Percentiles rank a stretch among this genome's conserved stretches.
These are phyloP conservation scores for Battus philenor DNA, from an alignment of 1,140 invertebrate species.

Conservation along the genomic window DNA sequence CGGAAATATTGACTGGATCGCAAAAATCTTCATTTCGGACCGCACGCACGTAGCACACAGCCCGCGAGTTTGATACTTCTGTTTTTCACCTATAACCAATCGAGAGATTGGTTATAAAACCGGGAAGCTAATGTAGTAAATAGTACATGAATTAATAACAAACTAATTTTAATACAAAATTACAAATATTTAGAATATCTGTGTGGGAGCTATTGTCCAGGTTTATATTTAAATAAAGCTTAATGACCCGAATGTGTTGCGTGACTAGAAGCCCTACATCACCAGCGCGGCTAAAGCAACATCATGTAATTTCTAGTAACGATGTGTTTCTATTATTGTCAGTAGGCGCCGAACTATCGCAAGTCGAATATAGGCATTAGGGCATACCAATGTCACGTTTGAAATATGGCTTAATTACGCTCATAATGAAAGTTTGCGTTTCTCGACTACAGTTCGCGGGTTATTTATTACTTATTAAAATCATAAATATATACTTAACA, in stretches of 20 bases:
- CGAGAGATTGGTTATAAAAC: too few species aligned
- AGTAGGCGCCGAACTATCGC: slow-evolving; percentile 38
- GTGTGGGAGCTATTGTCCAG: too few species aligned
- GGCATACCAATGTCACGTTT: slow-evolving; percentile 14
- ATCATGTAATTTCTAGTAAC: slow-evolving; percentile 69
- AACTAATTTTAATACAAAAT: background rate
- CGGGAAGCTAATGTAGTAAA: too few species aligned
- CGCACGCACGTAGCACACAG: too few species aligned
- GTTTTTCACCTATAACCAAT: too few species aligned
- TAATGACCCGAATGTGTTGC: slow-evolving; percentile 50
- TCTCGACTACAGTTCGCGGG: slow-evolving; percentile 3
- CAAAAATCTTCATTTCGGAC: too few species aligned
- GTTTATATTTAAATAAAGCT: slow-evolving; percentile 21
- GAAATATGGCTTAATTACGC: slow-evolving; percentile 16
- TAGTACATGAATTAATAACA: background rate
- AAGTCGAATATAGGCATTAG: slow-evolving; percentile 2
- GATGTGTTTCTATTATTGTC: slow-evolving; percentile 67
- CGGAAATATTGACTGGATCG: too few species aligned
- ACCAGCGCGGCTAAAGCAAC: slow-evolving; percentile 50
- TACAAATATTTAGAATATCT: background rate
- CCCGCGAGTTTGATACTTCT: too few species aligned
- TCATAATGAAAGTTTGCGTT: slow-evolving; percentile 6
- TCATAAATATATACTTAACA: too few species aligned
- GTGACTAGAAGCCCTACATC: slow-evolving; percentile 58
- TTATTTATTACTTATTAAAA: too few species aligned